Percentiles rank a stretch among this genome's conserved stretches.
Evolutionary conservation across 2,113 vertebrate genomes (phyloP).

Genomic region (Motacilla alba): DNA sequence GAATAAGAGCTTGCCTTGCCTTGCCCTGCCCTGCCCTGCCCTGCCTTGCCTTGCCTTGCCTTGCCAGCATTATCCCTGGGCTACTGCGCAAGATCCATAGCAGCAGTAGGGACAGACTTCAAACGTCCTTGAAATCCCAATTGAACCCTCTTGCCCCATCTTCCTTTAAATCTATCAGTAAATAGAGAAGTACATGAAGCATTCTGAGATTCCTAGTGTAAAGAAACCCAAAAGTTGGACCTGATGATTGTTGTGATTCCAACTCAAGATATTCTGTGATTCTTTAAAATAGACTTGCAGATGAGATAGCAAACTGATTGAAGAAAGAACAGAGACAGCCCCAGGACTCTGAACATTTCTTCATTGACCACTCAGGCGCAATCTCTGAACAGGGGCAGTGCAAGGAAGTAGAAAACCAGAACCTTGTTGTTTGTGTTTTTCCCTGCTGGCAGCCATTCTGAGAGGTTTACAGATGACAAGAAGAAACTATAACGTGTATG

Average conservation of each 20-base stretch:
- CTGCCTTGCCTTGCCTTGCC: background rate
- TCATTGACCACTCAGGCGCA: rapidly evolving
- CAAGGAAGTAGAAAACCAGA: background rate
- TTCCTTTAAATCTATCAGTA: background rate
- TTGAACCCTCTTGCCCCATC: background rate
- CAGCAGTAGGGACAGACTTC: background rate
- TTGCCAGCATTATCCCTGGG: background rate
- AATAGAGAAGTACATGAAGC: background rate
- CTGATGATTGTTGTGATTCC: background rate
- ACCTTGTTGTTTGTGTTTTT: background rate
- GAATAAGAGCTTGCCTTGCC: background rate
- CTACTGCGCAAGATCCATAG: background rate
- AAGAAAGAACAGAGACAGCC: background rate
- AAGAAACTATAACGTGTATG: background rate
- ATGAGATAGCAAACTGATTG: background rate
- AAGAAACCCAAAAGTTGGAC: background rate
- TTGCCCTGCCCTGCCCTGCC: too few relatives aligned
- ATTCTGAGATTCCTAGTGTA: background rate
- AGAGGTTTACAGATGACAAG: background rate
- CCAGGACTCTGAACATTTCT: background rate
- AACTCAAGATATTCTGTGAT: background rate
- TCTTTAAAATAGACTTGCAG: background rate
- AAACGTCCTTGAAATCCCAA: background rate
- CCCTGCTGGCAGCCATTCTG: background rate
- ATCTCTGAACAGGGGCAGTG: background rate